phyloP scores from a whole-genome alignment of 2,113 vertebrate genomes.

The Xiphophorus maculatus region DNA sequence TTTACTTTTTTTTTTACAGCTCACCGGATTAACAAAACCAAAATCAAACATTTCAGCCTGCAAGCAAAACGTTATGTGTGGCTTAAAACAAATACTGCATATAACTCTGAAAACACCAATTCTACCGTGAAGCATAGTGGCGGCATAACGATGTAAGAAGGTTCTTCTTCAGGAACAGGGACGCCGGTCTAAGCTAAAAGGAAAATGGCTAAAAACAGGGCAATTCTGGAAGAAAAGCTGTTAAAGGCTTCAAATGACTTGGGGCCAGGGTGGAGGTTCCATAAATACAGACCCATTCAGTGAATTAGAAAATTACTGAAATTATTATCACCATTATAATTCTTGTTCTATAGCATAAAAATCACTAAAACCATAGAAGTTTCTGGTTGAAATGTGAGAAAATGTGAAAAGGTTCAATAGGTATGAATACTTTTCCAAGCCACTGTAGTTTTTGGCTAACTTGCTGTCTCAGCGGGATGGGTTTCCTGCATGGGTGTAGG shows the following conservation, averaged over 20 bases:
- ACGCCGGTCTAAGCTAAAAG: neutral
- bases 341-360: neutral
- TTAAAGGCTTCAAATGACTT: neutral
- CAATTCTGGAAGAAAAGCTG: neutral
- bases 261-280: too few species aligned
- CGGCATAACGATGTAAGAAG: neutral
- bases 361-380: neutral
- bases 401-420: neutral
- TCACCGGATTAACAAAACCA: neutral
- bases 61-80: too few species aligned
- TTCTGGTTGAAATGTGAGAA: neutral
- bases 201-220: neutral
- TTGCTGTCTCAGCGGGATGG: constrained; percentile 67
- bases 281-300: too few species aligned
- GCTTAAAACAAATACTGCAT: neutral
- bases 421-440: neutral
- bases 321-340: too few species aligned
- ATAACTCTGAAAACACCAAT: neutral
- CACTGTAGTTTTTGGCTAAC: neutral
- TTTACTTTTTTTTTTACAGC: too few species aligned
- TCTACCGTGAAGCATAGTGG: neutral
- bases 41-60: neutral
- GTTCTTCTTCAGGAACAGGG: too few species aligned
- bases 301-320: too few species aligned
- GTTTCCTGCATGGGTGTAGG: constrained; percentile 75